Evolutionary conservation across 1,140 invertebrate genomes (phyloP), one percentile per base, ranked within the genome.

Genomic region (Atta colombica): DNA sequence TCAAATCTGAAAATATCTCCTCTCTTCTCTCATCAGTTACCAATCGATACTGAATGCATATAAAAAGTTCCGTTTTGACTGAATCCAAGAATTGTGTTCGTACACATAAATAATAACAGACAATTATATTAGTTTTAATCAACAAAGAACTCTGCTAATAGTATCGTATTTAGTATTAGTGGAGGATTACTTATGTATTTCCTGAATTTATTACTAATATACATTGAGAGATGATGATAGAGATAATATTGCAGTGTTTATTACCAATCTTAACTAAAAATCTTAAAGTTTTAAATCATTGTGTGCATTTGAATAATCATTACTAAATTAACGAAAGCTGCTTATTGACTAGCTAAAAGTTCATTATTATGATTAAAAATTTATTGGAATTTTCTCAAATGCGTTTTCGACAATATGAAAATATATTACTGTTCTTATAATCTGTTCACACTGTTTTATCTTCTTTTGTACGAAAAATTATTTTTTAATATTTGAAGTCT

Each of bases 121-220:
- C n/a, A 18, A 39, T 28, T n/a, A 49, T 58, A 82, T 71, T 81
- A 68, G 3, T 28, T 71, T 81, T 69, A 69, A 69, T 80, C 14
- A 39, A 53, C 16, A 81, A 10, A 55, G 8, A 28, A 77, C 8
- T n/a, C 21, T 80, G 12, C 18, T 81, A 60, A 51, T 82, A 31
- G 18, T 81, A 55, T 31, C 51, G 1, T 66, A 71, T 49, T 6
- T 0, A 45, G 8, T 82, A 74, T 18, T 82, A 39, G 61, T 69
- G 39, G n/a, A 28, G 12, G 16, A 61, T 14, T 82, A 82, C 5
- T 31, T 75, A 51, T 49, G 31, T 60, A 72, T 14, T 81, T 81
- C 25, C 21, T 63, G 16, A 84, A 75, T 75, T 84, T 81, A 31
- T 51, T 61, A 69, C 21, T 69, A 51, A 69, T 51, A 84, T 35